Percentiles rank a stretch among this genome's conserved stretches.
phyloP scores from a whole-genome alignment of 35 echinoderm and acorn worm species.

The Ophiothrix spiculata region DNA sequence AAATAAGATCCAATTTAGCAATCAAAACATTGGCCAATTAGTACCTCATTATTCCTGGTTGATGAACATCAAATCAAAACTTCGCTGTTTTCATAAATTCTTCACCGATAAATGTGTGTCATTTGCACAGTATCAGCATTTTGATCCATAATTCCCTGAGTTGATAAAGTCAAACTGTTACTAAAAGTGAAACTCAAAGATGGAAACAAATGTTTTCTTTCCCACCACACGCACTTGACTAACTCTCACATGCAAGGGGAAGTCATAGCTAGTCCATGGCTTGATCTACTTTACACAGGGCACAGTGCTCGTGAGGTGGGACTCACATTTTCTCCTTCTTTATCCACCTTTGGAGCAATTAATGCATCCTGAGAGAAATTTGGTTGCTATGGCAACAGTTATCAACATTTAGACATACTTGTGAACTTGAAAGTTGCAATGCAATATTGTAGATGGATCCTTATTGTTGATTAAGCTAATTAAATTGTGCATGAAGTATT shows the following conservation, averaged over 20 bases:
- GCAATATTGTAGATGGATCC: too few species aligned
- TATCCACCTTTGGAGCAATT: slow-evolving; percentile 1
- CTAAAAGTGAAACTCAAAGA: background rate
- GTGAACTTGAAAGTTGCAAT: too few species aligned
- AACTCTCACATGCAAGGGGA: background rate
- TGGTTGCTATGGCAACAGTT: background rate
- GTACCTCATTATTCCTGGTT: too few species aligned
- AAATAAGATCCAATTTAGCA: too few species aligned
- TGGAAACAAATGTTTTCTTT: background rate
- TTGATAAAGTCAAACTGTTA: background rate
- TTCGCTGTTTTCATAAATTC: too few species aligned
- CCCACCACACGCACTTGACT: background rate
- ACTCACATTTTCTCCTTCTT: background rate
- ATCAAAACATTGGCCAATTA: too few species aligned
- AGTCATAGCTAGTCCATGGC: background rate
- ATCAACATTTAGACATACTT: background rate
- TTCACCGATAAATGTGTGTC: too few species aligned
- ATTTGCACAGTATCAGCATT: too few species aligned
- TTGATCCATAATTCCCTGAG: too few species aligned
- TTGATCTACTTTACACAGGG: background rate
- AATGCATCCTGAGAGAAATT: background rate
- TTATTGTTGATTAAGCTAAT: too few species aligned
- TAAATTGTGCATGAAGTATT: too few species aligned
- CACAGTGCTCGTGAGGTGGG: background rate
- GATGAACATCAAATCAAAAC: too few species aligned